phyloP scores from a whole-genome alignment of 2,113 vertebrate genomes.

The Carollia perspicillata region DNA sequence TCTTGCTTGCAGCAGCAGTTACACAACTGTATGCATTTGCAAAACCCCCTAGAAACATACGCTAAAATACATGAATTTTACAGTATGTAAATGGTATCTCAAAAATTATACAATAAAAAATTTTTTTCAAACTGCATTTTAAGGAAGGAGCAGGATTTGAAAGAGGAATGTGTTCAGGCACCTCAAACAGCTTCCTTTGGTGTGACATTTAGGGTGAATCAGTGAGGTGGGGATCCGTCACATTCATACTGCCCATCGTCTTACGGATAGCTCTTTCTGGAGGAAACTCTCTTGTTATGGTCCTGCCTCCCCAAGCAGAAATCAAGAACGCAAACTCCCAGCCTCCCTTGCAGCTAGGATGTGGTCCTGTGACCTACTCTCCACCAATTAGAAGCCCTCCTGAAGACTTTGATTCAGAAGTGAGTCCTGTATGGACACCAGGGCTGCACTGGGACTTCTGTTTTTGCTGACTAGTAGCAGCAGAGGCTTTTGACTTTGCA shows the following conservation, averaged over 20 bases:
- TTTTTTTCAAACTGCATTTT: background rate
- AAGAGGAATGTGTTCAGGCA: background rate
- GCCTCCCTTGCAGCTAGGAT: background rate
- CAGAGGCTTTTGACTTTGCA: background rate
- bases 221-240: background rate
- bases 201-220: background rate
- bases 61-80: background rate
- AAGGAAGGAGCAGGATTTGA: slow-evolving; percentile 34
- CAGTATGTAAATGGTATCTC: background rate
- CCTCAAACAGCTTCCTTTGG: background rate
- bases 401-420: background rate
- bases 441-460: background rate
- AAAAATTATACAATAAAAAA: background rate
- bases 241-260: background rate
- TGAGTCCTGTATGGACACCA: accelerated
- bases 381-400: background rate
- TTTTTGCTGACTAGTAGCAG: background rate
- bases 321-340: background rate
- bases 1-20: background rate
- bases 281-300: background rate
- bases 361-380: background rate
- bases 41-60: background rate
- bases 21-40: background rate
- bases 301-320: background rate
- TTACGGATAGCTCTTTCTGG: background rate